phyloP scores from a whole-genome alignment of 2,113 vertebrate genomes.

The Dascyllus trimaculatus region DNA sequence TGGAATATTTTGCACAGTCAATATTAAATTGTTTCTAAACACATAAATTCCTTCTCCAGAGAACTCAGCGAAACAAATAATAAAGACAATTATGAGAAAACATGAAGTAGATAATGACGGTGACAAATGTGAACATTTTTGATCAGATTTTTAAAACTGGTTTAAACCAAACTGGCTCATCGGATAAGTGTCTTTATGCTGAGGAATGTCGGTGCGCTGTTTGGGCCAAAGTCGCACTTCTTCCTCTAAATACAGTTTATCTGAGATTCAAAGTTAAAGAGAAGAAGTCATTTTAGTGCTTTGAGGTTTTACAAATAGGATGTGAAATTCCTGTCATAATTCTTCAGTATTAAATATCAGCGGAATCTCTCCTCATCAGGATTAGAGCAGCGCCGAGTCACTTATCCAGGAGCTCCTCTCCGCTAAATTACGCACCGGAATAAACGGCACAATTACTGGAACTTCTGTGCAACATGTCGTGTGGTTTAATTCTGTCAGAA shows the following conservation, averaged over 20 bases:
- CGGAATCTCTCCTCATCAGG: background rate
- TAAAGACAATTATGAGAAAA: too few relatives aligned
- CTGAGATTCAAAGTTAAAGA: background rate
- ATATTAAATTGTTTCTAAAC: too few relatives aligned
- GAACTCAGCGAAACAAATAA: too few relatives aligned
- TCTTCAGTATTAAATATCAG: constrained; percentile 27
- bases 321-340: background rate
- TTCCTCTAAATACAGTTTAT: background rate
- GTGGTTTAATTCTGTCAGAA: background rate
- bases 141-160: too few relatives aligned
- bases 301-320: too few relatives aligned
- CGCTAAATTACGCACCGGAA: constrained; percentile 43
- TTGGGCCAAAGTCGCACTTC: constrained; percentile 2
- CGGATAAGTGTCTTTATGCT: background rate
- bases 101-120: too few relatives aligned
- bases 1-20: too few relatives aligned
- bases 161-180: too few relatives aligned
- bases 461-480: background rate
- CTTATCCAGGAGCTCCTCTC: constrained; percentile 11
- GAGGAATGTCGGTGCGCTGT: constrained; percentile 6
- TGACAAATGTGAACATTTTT: too few relatives aligned
- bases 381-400: background rate
- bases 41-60: too few relatives aligned
- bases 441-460: constrained; percentile 20
- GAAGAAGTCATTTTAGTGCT: background rate